Percentiles rank a stretch among this genome's conserved stretches.
phyloP scores from a whole-genome alignment of 2,888 invertebrate species.

The Seladonia tumulorum region DNA sequence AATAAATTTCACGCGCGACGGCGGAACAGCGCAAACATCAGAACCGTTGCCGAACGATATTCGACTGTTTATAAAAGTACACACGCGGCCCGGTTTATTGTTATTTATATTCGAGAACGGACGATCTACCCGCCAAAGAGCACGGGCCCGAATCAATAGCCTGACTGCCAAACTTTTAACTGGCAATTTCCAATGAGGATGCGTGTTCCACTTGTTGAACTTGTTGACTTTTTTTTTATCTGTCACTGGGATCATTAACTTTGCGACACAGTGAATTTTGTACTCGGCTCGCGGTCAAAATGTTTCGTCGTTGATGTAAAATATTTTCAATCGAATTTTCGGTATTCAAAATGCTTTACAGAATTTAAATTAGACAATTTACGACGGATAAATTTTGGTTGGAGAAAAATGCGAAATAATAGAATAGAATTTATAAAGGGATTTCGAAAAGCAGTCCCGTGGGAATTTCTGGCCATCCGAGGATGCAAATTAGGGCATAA shows the following conservation, averaged over 20 bases:
- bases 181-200: slow-evolving; percentile 4
- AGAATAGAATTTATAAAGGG: too few species aligned
- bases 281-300: background rate
- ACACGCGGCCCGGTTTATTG: background rate
- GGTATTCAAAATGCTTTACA: background rate
- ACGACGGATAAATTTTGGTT: too few species aligned
- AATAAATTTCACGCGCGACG: slow-evolving; percentile 9
- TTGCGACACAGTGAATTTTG: background rate
- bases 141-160: background rate
- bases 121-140: background rate
- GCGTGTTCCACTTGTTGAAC: background rate
- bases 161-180: slow-evolving; percentile 19
- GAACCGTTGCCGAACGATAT: background rate
- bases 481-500: background rate
- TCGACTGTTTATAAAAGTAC: slow-evolving; percentile 5
- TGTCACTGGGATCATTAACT: background rate
- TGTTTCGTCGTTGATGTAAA: background rate
- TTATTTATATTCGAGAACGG: slow-evolving; percentile 4
- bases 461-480: background rate
- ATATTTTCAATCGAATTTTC: background rate
- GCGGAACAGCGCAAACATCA: too few species aligned
- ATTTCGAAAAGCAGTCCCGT: background rate
- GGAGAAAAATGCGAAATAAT: too few species aligned
- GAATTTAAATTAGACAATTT: too few species aligned
- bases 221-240: background rate